Base-by-base conservation (phyloP, 2,113 vertebrate species). In the Laterallus jamaicensis region DNA sequence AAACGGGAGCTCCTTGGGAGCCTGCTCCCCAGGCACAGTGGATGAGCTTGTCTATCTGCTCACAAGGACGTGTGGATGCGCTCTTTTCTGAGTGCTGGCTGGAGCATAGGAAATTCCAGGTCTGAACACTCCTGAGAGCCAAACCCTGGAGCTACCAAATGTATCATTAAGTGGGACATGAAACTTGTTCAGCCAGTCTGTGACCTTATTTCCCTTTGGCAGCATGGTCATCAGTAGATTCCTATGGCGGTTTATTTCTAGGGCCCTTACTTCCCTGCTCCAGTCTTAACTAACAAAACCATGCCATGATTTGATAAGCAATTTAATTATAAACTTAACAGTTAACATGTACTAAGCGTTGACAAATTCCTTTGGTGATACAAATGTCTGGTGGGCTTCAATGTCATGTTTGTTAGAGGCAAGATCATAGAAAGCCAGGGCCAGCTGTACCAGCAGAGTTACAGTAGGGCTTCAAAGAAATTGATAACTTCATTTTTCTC, bases 1-100 rank as follows among this genome's bases (percentile, higher is more conserved):
- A 74, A 39, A 62, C 7, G 16, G 32, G 39, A 95, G 11, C 15
- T 15, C 15, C 35, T 76, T 67, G 64, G 76, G 55, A 73, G 20
- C 37, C 28, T 2, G 2, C 28, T 58, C 8, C 17, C 15, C 12
- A 35, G n/a, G 22, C 52, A n/a, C 0, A 0, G 60, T n/a, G 40
- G 73, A 58, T 25, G 39, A 60, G 13, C 24, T 69, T 35, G 14
- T 71, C 63, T 5, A 0, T 44, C 58, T 79, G 49, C 18, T 76
- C 28, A 2, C 2, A 4, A 9, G 1, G 0, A 29, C 22, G 42
- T 3, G 2, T 75, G 54, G 22, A 56, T 35, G 25, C 0, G 3
- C n/a, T 66, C n/a, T 42, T 62, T 37, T 32, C 59, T n/a, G n/a
- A 25, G 18, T 3, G 3, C 32, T 79, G 70, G 49, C 82, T 79